Base-by-base conservation (phyloP, 2,888 invertebrate genomes). In the Thecophora atra region DNA sequence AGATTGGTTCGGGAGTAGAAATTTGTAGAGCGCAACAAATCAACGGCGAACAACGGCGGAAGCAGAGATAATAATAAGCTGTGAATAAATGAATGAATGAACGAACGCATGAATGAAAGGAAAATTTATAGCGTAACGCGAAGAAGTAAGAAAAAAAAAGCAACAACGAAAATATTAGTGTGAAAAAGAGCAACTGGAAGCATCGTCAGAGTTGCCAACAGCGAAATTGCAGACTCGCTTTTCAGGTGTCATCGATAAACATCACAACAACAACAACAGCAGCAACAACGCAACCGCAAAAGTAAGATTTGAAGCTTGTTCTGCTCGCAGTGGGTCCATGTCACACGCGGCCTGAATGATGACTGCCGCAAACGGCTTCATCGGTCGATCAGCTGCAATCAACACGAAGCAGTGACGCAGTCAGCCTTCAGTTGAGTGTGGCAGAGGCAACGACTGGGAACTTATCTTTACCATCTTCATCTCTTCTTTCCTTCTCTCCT, bases 241-340 rank as follows among this genome's bases (percentile, higher is more conserved):
- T 58, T 68, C 68, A 68, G 68, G 68, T 68, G 68, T 68, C 68
- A 68, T 37, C 68, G 68, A 68, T 68, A 68, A 68, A 44, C 68
- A 68, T 68, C 68, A 28, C 37, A 6, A 8, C 37, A 6, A 8
- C 37, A 37, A 11, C 1, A 8, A 6, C 6, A 0, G 37, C 2
- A 37, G 11, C 37, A 8, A 37, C 37, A 8, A 37, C 37, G n/a
- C 37, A 37, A 11, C 1, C 11, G 7, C 6, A 0, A 11, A 1
- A 37, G 11, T 11, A 8, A 37, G 7, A 8, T 8, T 11, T 37
- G 1, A 6, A 8, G 6, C 37, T 37, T 37, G 37, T 2, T 37
- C 37, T 37, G 6, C 37, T 37, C n/a, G n/a, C n/a, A n/a, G n/a
- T n/a, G n/a, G n/a, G n/a, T n/a, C n/a, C n/a, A n/a, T n/a, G n/a